Conservation (phyloP, 2,797 vertebrate genomes). For the Notoglanidium macrostoma region DNA sequence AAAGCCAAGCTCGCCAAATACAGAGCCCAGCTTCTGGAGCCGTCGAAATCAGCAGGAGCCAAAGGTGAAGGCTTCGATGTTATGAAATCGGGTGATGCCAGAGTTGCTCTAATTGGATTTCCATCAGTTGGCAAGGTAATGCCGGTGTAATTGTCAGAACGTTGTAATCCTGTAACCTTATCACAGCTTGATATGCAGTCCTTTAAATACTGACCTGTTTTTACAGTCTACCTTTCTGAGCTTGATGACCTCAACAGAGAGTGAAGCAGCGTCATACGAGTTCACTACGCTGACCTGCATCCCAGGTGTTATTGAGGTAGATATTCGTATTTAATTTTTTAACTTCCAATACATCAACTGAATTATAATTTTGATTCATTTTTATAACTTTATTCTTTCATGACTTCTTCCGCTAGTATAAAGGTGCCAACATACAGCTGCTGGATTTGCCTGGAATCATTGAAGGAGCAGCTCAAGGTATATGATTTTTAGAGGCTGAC, state of each 20-base stretch:
- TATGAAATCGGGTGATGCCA: conserved; percentile 98
- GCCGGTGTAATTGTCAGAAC: neutral
- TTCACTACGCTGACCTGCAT: conserved; percentile 98
- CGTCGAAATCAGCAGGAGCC: conserved; percentile 86
- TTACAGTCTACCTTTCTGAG: conserved; percentile 95
- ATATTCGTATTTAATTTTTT: neutral
- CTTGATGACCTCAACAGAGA: conserved; percentile 96
- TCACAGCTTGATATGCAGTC: neutral
- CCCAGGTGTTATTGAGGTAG: conserved; percentile 95
- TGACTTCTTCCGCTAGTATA: conserved; percentile 79
- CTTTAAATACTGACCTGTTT: conserved; percentile 14
- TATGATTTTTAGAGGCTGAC: neutral
- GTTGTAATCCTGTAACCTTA: neutral
- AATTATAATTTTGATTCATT: neutral
- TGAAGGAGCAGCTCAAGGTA: conserved; percentile 97
- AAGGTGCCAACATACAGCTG: conserved; percentile 98
- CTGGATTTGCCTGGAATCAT: conserved; percentile 99
- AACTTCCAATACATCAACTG: neutral
- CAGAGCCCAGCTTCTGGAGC: conserved; percentile 93
- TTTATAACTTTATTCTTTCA: neutral
- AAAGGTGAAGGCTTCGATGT: conserved; percentile 99
- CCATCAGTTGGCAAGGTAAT: conserved; percentile 98
- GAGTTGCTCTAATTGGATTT: conserved; percentile 95
- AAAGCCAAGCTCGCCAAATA: conserved; percentile 98
- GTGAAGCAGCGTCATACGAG: conserved; percentile 94